Conservation (phyloP, 1,140 invertebrate species). For the Metaphire vulgaris region DNA sequence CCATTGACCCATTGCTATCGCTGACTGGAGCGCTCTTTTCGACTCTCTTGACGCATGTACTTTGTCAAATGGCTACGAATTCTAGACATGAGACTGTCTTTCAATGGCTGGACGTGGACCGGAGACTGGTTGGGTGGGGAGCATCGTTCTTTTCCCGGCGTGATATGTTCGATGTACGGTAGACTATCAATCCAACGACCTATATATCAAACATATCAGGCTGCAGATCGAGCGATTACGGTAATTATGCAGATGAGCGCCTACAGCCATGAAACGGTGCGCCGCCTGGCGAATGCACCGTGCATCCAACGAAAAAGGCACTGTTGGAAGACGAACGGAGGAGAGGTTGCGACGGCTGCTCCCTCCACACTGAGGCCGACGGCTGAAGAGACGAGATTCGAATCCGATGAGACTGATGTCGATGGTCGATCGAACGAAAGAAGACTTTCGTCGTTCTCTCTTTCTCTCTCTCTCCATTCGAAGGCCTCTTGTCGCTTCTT, state of each 20-base stretch:
- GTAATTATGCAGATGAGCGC: no score
- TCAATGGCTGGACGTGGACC: no score
- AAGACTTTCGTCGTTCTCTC: not conserved
- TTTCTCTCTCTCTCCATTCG: not conserved
- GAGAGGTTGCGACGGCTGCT: not conserved
- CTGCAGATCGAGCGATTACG: not conserved
- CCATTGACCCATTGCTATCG: no score
- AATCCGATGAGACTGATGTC: not conserved
- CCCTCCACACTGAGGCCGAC: not conserved
- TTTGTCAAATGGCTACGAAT: no score
- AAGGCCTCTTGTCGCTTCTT: not conserved
- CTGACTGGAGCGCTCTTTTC: no score
- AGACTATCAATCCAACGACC: not conserved
- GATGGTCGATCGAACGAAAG: not conserved
- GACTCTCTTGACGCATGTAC: no score
- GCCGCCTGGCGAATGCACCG: not conserved
- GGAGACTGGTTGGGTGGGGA: no score
- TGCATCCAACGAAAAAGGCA: no score
- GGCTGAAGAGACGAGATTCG: not conserved
- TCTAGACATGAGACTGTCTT: no score
- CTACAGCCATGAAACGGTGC: no score
- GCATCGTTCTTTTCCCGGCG: not conserved
- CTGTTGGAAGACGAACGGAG: no score
- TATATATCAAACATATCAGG: not conserved
- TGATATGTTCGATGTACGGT: slow-evolving; percentile 2